Conservation (phyloP, 2,888 invertebrate genomes). For the Pediacus dermestoides region DNA sequence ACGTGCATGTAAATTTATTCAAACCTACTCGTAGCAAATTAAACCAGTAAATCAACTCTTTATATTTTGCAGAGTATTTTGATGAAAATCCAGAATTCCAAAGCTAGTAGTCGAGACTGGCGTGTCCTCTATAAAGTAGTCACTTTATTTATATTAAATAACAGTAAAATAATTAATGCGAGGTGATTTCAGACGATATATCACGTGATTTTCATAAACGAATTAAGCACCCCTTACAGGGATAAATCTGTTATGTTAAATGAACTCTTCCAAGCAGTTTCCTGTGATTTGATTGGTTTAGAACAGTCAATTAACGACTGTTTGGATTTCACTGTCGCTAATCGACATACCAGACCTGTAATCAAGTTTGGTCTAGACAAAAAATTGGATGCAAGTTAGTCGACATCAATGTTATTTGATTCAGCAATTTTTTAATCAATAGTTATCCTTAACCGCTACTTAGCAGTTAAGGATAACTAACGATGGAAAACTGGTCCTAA, state of each 20-base stretch:
- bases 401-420: conserved; percentile 1
- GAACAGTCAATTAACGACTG: conserved; percentile 68
- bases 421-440: no score
- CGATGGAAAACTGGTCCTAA: no score
- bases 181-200: conserved; percentile 64
- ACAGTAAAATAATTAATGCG: no score
- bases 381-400: conserved; percentile 69
- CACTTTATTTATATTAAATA: conserved; percentile 8
- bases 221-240: conserved; percentile 57
- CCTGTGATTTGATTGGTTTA: conserved; percentile 56
- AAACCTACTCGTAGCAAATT: conserved; percentile 1
- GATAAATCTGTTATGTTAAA: conserved; percentile 54
- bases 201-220: conserved; percentile 65
- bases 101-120: conserved; percentile 66
- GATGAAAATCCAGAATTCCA: conserved; percentile 60
- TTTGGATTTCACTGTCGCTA: conserved; percentile 65
- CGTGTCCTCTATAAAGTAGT: conserved; percentile 66
- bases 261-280: conserved; percentile 52
- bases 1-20: conserved; percentile 59
- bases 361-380: conserved; percentile 73
- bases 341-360: conserved; percentile 60
- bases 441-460: no score
- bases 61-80: conserved; percentile 56
- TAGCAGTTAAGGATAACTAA: no score
- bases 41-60: conserved; percentile 1